Percentiles rank a stretch among this genome's conserved stretches.
Evolutionary conservation across 2,797 vertebrate species (phyloP).

Genomic region (Aplochiton taeniatus): DNA sequence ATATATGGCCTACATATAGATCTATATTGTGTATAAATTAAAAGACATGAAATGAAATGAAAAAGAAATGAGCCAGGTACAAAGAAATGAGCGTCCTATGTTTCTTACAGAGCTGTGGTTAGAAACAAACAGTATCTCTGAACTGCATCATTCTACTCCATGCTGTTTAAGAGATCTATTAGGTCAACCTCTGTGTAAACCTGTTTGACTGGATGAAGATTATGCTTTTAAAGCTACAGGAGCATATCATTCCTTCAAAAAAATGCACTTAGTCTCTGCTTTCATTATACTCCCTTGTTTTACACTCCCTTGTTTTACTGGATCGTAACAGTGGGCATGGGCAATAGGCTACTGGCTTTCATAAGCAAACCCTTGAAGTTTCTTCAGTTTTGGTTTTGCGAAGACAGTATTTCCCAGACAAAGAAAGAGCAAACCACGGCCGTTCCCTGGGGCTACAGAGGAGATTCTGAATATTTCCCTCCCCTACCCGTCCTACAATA

Average conservation of each 20-base stretch:
- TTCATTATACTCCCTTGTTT: slow-evolving; percentile 9
- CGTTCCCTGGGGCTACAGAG: slow-evolving; percentile 34
- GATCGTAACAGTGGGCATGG: slow-evolving; percentile 29
- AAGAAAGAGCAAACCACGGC: slow-evolving; percentile 66
- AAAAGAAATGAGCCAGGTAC: not conserved
- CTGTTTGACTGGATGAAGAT: not conserved
- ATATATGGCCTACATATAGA: too few species aligned
- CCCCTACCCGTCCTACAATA: slow-evolving; percentile 32
- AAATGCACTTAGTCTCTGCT: slow-evolving; percentile 1
- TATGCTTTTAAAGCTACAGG: not conserved
- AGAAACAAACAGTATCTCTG: too few species aligned
- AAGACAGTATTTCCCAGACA: slow-evolving; percentile 57
- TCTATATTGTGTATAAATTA: too few species aligned
- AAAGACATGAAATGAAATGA: not conserved
- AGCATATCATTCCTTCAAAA: not conserved
- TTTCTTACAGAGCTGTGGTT: too few species aligned
- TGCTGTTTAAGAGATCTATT: not conserved
- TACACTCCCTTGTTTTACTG: slow-evolving; percentile 20
- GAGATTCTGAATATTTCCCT: slow-evolving; percentile 55
- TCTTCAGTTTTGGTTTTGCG: too few species aligned
- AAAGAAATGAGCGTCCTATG: not conserved
- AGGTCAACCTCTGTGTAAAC: not conserved
- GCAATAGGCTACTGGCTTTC: slow-evolving; percentile 55
- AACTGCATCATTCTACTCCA: not conserved
- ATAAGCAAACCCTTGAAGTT: slow-evolving; percentile 17